These are phyloP conservation scores for Stylophora pistillata DNA, from an alignment of 64 coral and sea anemone genomes.

Conservation along the genomic window DNA sequence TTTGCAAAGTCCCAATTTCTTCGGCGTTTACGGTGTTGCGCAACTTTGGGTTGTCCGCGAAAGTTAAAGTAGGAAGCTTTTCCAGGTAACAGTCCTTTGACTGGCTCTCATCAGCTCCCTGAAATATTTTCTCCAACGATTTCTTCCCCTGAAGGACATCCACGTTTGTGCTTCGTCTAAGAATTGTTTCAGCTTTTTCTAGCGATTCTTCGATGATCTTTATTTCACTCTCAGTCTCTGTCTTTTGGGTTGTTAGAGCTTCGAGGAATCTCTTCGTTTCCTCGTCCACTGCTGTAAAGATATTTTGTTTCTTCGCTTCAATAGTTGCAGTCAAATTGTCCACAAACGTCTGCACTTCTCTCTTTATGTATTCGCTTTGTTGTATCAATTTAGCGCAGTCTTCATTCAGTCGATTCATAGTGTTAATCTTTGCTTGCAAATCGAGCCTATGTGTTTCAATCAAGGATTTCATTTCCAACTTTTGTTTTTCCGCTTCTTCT, in stretches of 20 bases:
- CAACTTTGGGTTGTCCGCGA: not conserved
- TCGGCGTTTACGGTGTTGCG: not conserved
- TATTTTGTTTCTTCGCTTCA: slow-evolving; percentile 18
- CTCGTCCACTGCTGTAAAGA: not conserved
- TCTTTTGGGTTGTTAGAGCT: not conserved
- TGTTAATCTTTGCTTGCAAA: not conserved
- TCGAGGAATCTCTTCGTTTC: not conserved
- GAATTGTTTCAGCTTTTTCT: not conserved
- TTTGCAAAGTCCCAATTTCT: not conserved
- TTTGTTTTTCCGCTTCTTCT: not conserved
- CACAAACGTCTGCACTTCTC: not conserved
- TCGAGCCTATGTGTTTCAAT: not conserved
- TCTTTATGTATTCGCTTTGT: not conserved
- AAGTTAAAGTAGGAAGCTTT: not conserved
- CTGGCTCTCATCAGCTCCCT: not conserved
- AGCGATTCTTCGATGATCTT: not conserved
- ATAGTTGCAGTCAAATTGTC: not conserved
- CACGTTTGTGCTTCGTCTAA: not conserved
- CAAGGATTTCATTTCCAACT: not conserved
- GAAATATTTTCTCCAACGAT: not conserved
- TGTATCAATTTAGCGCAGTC: not conserved
- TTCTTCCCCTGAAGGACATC: not conserved
- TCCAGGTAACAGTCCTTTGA: not conserved
- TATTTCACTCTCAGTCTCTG: not conserved
- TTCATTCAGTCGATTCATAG: not conserved